Percentiles rank a stretch among this genome's conserved stretches.
Conservation (phyloP, 1,140 invertebrate genomes). For the Pachypeltis micranthus region DNA sequence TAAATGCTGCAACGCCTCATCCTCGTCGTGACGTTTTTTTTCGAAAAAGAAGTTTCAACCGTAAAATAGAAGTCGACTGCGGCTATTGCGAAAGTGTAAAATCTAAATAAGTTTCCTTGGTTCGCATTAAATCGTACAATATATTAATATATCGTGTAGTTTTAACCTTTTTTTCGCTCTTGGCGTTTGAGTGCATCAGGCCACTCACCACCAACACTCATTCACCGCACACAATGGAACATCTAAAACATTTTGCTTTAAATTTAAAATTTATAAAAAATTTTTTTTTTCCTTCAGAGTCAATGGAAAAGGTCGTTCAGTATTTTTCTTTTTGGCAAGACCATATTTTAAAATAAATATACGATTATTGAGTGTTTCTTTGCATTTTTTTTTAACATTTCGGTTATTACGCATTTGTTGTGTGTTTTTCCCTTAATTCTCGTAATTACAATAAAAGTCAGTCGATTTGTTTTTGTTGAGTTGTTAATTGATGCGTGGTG, state of each 20-base stretch:
- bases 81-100: not conserved
- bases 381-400: constrained; percentile 1
- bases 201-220: constrained; percentile 22
- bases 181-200: constrained; percentile 4
- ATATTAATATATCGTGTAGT: not conserved
- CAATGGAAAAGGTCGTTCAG: constrained; percentile 27
- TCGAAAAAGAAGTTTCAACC: no score
- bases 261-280: constrained; percentile 26
- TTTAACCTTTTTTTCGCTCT: not conserved
- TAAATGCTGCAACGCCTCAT: no score
- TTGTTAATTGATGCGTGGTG: constrained; percentile 16
- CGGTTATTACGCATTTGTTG: constrained; percentile 23
- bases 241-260: constrained; percentile 23
- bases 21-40: no score
- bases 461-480: constrained; percentile 26
- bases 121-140: no score
- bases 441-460: constrained; percentile 27
- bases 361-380: constrained; percentile 27
- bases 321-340: constrained; percentile 25
- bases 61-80: no score
- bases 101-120: not conserved
- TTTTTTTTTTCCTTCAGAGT: constrained; percentile 26
- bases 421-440: constrained; percentile 16
- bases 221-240: constrained; percentile 24
- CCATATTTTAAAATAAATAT: constrained; percentile 27